Evolutionary conservation across 1,140 invertebrate species (phyloP).

Genomic region (Anadara kagoshimensis): DNA sequence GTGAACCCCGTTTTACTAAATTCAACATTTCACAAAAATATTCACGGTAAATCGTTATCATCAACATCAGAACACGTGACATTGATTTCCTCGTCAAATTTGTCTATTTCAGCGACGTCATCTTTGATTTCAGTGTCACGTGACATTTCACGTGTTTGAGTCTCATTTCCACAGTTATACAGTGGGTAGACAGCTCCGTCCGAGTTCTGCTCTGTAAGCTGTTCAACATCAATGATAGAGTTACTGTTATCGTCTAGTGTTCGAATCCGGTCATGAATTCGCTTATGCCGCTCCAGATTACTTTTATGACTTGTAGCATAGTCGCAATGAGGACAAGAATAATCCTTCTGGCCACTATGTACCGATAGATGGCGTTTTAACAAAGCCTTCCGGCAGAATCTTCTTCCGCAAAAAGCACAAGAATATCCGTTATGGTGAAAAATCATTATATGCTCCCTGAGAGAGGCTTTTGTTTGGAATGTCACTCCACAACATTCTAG

Average conservation of each 20-base stretch:
- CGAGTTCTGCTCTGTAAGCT: conserved; percentile 1
- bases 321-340: conserved; percentile 73
- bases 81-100: no score
- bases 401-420: conserved; percentile 72
- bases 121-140: no score
- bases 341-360: conserved; percentile 74
- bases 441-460: conserved; percentile 73
- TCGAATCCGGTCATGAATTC: conserved; percentile 65
- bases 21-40: no score
- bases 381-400: conserved; percentile 75
- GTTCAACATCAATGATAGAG: conserved; percentile 31
- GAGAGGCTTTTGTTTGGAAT: conserved; percentile 74
- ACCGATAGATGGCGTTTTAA: conserved; percentile 75
- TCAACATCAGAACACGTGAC: no score
- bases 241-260: conserved; percentile 45
- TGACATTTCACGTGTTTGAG: no score
- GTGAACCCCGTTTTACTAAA: no score
- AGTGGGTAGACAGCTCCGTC: neutral
- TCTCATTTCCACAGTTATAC: no score
- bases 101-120: no score
- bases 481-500: conserved; percentile 74
- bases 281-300: conserved; percentile 75
- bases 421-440: conserved; percentile 74
- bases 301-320: conserved; percentile 77
- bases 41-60: no score